Conservation (phyloP, 2,888 invertebrate genomes). For the Portevinia maculata region DNA sequence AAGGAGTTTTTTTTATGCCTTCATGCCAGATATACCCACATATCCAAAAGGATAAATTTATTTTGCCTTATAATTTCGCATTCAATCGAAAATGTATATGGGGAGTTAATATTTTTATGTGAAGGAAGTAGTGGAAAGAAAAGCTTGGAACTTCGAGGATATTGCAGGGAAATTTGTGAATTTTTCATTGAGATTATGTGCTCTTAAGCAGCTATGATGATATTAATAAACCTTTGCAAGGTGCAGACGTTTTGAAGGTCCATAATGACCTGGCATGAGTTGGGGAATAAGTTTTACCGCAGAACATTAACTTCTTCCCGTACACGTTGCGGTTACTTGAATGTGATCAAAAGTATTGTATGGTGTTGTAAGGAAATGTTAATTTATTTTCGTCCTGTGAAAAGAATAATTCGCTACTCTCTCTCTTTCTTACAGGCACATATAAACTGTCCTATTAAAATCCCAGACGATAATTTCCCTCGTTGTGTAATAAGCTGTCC, state of each 20-base stretch:
- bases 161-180: conserved; percentile 28
- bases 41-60: conserved; percentile 44
- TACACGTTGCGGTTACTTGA: no score
- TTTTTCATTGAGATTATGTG: conserved; percentile 44
- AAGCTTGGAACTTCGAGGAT: conserved; percentile 13
- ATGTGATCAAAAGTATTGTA: no score
- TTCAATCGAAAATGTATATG: conserved; percentile 55
- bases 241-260: background rate
- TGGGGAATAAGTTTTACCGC: background rate
- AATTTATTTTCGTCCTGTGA: no score
- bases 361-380: no score
- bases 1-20: background rate
- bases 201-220: conserved; percentile 26
- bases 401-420: background rate
- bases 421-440: background rate
- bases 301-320: no score
- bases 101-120: conserved; percentile 42
- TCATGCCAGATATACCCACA: conserved; percentile 22
- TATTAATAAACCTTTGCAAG: conserved; percentile 11
- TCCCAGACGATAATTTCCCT: conserved; percentile 47
- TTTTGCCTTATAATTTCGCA: conserved; percentile 45
- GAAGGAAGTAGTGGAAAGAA: background rate
- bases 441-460: conserved; percentile 8
- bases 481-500: conserved; percentile 53
- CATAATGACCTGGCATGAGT: background rate